Evolutionary conservation across 2,113 vertebrate genomes (phyloP).

Genomic region (Melanostigma gelatinosum): DNA sequence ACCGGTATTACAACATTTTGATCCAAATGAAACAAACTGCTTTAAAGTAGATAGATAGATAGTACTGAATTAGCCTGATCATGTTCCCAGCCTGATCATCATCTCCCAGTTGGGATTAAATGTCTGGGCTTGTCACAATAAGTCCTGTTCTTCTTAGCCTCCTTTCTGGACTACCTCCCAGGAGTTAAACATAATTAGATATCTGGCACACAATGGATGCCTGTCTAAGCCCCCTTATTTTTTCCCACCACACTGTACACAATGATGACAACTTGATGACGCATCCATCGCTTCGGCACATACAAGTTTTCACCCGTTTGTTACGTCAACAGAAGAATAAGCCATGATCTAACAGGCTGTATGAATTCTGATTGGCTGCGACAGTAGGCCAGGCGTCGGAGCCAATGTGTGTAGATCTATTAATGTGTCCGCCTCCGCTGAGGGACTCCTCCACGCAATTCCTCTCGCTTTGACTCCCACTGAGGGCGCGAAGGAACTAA

Average conservation of each 20-base stretch:
- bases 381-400: slow-evolving; percentile 43
- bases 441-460: slow-evolving; percentile 68
- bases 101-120: neutral
- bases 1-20: neutral
- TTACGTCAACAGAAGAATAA: slow-evolving; percentile 43
- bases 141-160: slow-evolving; percentile 3
- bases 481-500: slow-evolving; percentile 34
- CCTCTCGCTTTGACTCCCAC: slow-evolving; percentile 50
- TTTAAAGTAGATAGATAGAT: neutral
- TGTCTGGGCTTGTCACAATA: neutral
- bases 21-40: neutral
- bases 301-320: slow-evolving; percentile 20
- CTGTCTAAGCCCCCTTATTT: slow-evolving; percentile 3
- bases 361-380: slow-evolving; percentile 49
- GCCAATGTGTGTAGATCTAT: slow-evolving; percentile 65
- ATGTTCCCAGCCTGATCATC: neutral
- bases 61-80: neutral
- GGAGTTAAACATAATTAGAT: slow-evolving; percentile 26
- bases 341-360: slow-evolving; percentile 31
- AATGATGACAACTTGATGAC: slow-evolving; percentile 36
- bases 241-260: neutral
- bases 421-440: slow-evolving; percentile 59
- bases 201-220: slow-evolving; percentile 11
- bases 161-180: slow-evolving; percentile 15
- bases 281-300: slow-evolving; percentile 29